Evolutionary conservation across 2,113 vertebrate species (phyloP).

Genomic region (Tinamus guttatus): DNA sequence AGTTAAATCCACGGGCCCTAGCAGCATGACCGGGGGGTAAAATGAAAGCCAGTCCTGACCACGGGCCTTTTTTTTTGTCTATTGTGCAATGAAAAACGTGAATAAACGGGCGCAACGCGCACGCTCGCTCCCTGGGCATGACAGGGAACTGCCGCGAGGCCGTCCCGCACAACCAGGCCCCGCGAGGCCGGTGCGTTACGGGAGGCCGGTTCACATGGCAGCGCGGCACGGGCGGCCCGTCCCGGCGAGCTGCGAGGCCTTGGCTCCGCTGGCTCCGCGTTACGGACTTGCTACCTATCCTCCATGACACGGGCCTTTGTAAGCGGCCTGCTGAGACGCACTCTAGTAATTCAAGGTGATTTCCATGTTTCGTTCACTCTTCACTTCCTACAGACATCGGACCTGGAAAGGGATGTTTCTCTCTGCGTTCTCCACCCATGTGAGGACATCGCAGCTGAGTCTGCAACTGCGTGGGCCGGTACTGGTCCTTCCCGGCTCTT

Average conservation of each 20-base stretch:
- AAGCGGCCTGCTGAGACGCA: neutral
- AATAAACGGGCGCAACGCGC: rapidly evolving
- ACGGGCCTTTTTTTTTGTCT: neutral
- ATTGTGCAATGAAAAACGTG: neutral
- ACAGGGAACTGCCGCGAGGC: too few relatives aligned
- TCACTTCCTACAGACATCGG: neutral
- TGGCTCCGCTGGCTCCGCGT: too few relatives aligned
- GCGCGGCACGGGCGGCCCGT: too few relatives aligned
- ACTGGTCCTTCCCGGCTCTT: neutral
- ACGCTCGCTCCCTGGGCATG: neutral
- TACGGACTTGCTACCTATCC: neutral
- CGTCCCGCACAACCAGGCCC: too few relatives aligned
- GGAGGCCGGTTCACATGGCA: too few relatives aligned
- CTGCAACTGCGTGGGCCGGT: neutral
- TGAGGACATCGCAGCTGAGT: neutral
- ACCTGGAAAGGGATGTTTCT: neutral
- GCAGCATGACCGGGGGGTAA: neutral
- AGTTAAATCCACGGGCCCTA: neutral
- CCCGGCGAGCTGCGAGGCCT: too few relatives aligned
- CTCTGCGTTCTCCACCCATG: neutral
- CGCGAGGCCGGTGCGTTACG: too few relatives aligned
- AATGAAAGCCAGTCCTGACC: neutral
- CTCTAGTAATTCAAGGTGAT: neutral
- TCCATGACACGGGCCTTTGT: neutral
- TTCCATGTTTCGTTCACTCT: neutral